Base-by-base conservation (phyloP, 2,888 invertebrate species). In the Orthonychiurus folsomi region DNA sequence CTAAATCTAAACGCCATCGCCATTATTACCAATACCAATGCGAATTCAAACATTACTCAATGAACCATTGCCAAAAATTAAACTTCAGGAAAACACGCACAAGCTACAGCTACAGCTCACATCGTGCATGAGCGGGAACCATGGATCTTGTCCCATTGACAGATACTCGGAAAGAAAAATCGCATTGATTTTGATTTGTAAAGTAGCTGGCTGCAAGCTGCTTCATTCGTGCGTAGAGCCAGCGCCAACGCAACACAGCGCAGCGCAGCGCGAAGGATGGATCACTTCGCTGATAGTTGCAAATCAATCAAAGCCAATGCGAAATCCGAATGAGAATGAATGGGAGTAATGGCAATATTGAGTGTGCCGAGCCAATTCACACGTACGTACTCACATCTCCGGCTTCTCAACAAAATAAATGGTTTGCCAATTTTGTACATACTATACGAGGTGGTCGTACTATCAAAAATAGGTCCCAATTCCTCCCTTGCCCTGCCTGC, bases 1-100 rank as follows among this genome's bases (percentile, higher is more conserved):
- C n/a, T n/a, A n/a, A n/a, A n/a, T n/a, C n/a, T n/a, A n/a, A n/a
- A n/a, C n/a, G n/a, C n/a, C n/a, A n/a, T n/a, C n/a, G n/a, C n/a
- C n/a, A n/a, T n/a, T n/a, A n/a, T n/a, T n/a, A n/a, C n/a, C n/a
- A n/a, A n/a, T n/a, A n/a, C n/a, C n/a, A n/a, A n/a, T n/a, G n/a
- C n/a, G n/a, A n/a, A n/a, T n/a, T n/a, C n/a, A n/a, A n/a, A n/a
- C n/a, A n/a, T n/a, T n/a, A n/a, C n/a, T n/a, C n/a, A n/a, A n/a
- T n/a, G n/a, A n/a, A n/a, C n/a, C 37, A 37, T 37, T 37, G 37
- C 37, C 37, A 37, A 37, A 37, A 37, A 37, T n/a, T n/a, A n/a
- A n/a, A n/a, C n/a, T n/a, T n/a, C 37, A 37, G 37, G 15, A 37
- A 9, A 9, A 15, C 37, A 37, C 15, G 5, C 37, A 37, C 15